Percentiles rank a stretch among this genome's conserved stretches.
Evolutionary conservation across 1,140 invertebrate species (phyloP).

Genomic region (Epicauta chinensis): DNA sequence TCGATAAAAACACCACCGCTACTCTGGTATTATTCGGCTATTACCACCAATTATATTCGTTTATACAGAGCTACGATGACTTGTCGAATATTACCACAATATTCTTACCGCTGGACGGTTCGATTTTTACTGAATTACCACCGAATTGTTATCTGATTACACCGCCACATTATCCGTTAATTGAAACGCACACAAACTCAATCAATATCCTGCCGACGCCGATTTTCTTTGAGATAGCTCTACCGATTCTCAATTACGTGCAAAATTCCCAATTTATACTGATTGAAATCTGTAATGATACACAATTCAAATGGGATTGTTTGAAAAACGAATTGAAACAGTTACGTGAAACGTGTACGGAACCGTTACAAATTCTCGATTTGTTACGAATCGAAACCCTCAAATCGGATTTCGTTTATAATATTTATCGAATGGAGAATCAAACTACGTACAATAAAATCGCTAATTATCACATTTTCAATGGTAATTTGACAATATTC

Average conservation of each 20-base stretch:
- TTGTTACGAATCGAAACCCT: constrained; percentile 32
- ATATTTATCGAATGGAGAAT: constrained; percentile 22
- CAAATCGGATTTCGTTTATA: constrained; percentile 28
- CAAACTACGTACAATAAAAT: constrained; percentile 23
- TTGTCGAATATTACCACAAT: constrained; percentile 4
- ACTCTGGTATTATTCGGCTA: not conserved
- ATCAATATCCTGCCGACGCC: constrained; percentile 27
- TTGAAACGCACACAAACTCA: not conserved
- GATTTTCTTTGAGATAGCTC: constrained; percentile 32
- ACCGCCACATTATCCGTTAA: constrained; percentile 13
- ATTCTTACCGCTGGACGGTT: constrained; percentile 32
- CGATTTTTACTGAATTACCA: constrained; percentile 28
- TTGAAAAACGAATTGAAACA: constrained; percentile 22
- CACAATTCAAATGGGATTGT: constrained; percentile 31
- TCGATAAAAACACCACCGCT: not conserved
- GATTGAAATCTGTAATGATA: constrained; percentile 30
- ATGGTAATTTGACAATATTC: constrained; percentile 24
- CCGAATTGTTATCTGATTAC: constrained; percentile 30
- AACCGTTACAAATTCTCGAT: constrained; percentile 18
- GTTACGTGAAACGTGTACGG: not conserved
- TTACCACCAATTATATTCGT: not conserved
- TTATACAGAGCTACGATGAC: not conserved
- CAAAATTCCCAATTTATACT: constrained; percentile 17
- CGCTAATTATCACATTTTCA: constrained; percentile 31
- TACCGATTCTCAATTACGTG: constrained; percentile 25